Conservation (phyloP, 2,888 invertebrate species). For the Balanococcus diminutus region DNA sequence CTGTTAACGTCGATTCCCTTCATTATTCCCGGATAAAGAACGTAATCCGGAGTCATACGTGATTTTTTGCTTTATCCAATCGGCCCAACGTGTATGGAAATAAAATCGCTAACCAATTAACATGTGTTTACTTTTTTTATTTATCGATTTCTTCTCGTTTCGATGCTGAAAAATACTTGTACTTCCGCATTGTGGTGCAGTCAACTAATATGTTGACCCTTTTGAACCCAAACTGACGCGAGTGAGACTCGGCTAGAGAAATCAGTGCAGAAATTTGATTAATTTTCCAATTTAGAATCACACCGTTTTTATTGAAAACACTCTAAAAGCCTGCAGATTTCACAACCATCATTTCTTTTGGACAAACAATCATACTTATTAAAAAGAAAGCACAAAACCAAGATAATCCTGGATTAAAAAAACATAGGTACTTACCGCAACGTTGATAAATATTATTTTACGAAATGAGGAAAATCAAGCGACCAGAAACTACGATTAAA, state of each 20-base stretch:
- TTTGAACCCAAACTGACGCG: neutral
- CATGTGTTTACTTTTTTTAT: neutral
- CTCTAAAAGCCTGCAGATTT: no score
- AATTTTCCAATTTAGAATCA: neutral
- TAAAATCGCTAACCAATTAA: neutral
- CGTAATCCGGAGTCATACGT: slow-evolving; percentile 31
- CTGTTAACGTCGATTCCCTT: slow-evolving; percentile 35
- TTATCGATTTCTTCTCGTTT: neutral
- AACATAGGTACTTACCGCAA: neutral
- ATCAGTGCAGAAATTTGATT: neutral
- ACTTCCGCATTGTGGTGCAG: neutral
- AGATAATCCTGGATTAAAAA: neutral
- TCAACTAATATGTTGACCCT: neutral
- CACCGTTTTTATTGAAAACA: neutral
- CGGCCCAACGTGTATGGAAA: neutral
- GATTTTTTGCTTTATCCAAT: neutral
- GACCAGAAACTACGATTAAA: neutral
- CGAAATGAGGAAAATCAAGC: neutral
- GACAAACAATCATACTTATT: neutral
- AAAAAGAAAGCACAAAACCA: neutral
- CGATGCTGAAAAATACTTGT: neutral
- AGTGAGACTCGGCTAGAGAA: no score
- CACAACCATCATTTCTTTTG: neutral
- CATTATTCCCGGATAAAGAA: slow-evolving; percentile 26
- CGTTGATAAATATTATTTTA: neutral